Percentiles rank a stretch among this genome's conserved stretches.
phyloP scores from a whole-genome alignment of 1,140 invertebrate species.

The Marisa cornuarietis region DNA sequence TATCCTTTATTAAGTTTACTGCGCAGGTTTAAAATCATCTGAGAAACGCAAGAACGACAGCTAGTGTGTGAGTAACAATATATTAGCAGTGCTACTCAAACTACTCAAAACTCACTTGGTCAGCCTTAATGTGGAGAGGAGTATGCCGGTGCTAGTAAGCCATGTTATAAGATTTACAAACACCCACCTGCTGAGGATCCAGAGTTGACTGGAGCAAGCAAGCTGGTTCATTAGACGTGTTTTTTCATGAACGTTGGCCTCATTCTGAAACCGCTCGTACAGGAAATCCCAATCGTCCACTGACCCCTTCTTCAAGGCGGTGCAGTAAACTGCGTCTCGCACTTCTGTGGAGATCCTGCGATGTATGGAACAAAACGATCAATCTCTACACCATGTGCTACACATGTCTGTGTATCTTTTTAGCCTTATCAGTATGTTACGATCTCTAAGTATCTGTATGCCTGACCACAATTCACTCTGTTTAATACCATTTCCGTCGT shows the following conservation, averaged over 20 bases:
- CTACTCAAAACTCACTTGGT: too few relatives aligned
- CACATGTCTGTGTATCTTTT: neutral
- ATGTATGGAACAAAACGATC: neutral
- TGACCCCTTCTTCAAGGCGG: neutral
- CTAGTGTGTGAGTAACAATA: too few relatives aligned
- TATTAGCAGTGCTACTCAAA: too few relatives aligned
- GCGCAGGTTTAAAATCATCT: too few relatives aligned
- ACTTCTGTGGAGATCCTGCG: neutral
- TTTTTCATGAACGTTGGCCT: conserved; percentile 1
- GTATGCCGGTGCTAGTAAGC: too few relatives aligned
- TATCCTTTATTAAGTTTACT: too few relatives aligned
- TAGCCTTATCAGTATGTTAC: neutral
- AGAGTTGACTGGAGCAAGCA: neutral
- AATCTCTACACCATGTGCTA: neutral
- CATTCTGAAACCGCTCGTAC: neutral
- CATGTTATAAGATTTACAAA: neutral
- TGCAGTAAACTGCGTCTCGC: neutral
- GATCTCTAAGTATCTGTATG: neutral
- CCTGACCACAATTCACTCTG: neutral
- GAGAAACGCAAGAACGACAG: too few relatives aligned
- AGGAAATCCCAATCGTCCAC: neutral
- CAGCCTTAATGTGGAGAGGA: too few relatives aligned
- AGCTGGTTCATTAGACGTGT: neutral
- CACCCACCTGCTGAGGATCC: conserved; percentile 1
- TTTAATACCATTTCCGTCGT: too few relatives aligned